Conservation (phyloP, 2,888 invertebrate species). For the Slavum lentiscoides region DNA sequence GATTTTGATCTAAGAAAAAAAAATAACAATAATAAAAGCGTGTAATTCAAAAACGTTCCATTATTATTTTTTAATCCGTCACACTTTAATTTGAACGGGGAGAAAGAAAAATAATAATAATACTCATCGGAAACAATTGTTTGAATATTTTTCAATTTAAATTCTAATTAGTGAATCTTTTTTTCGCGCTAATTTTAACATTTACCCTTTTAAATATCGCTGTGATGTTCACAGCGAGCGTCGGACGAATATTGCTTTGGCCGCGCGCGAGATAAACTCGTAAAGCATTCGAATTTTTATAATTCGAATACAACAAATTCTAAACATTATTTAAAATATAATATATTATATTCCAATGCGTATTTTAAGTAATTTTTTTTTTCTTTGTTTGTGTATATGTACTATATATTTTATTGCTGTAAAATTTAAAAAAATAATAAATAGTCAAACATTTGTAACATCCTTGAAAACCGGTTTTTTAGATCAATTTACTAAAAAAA, state of each 20-base stretch:
- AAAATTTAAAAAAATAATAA: too few species aligned
- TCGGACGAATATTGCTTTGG: background rate
- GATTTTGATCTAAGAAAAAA: constrained; percentile 23
- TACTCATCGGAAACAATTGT: constrained; percentile 24
- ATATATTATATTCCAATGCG: too few species aligned
- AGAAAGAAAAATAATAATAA: constrained; percentile 2
- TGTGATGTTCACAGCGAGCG: background rate
- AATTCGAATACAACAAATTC: too few species aligned
- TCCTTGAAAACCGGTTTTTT: too few species aligned
- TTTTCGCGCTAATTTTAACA: background rate
- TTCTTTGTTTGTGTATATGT: too few species aligned
- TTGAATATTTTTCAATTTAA: constrained; percentile 45
- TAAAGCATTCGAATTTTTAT: too few species aligned
- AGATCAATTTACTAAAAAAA: too few species aligned
- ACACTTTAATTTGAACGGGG: constrained; percentile 2
- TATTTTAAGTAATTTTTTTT: too few species aligned
- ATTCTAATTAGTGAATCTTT: constrained; percentile 41
- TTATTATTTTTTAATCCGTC: constrained; percentile 12
- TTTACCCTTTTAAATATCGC: background rate
- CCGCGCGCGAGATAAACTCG: too few species aligned
- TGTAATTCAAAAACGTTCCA: constrained; percentile 17
- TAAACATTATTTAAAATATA: too few species aligned
- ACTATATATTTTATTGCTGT: too few species aligned
- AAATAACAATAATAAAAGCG: constrained; percentile 18
- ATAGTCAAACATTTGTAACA: too few species aligned